These are phyloP conservation scores for Balearica regulorum DNA, from an alignment of 2,797 vertebrate genomes.

Conservation along the genomic window DNA sequence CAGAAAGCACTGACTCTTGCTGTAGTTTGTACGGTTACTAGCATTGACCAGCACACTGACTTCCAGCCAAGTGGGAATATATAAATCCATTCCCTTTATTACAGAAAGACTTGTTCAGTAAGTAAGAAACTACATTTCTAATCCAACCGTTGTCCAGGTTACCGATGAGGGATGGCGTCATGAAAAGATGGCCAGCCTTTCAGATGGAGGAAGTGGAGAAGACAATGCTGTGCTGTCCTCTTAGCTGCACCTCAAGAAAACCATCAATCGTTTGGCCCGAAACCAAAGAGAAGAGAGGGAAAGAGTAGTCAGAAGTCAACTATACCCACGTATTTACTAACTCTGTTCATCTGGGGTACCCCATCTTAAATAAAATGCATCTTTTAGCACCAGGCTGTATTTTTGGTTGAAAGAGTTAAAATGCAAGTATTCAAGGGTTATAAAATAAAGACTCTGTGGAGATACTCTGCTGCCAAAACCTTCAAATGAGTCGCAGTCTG, in stretches of 20 bases:
- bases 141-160: neutral
- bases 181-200: neutral
- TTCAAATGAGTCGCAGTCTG: slow-evolving; percentile 1
- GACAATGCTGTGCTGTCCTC: rapidly evolving
- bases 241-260: neutral
- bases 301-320: neutral
- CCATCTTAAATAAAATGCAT: neutral
- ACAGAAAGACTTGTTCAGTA: neutral
- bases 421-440: slow-evolving; percentile 9
- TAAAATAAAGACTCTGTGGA: slow-evolving; percentile 17
- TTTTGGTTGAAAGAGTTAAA: slow-evolving; percentile 49
- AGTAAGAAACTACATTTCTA: neutral
- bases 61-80: neutral
- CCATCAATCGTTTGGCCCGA: neutral
- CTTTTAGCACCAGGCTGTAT: neutral
- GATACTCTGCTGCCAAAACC: slow-evolving; percentile 41
- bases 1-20: neutral
- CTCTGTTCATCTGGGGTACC: neutral
- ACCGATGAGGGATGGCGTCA: neutral
- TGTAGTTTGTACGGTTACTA: neutral
- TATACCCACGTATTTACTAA: neutral
- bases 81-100: neutral
- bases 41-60: neutral
- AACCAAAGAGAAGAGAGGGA: neutral
- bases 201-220: neutral